Conservation (phyloP, 2,797 vertebrate species). For the Schizopygopsis malacanthus region DNA sequence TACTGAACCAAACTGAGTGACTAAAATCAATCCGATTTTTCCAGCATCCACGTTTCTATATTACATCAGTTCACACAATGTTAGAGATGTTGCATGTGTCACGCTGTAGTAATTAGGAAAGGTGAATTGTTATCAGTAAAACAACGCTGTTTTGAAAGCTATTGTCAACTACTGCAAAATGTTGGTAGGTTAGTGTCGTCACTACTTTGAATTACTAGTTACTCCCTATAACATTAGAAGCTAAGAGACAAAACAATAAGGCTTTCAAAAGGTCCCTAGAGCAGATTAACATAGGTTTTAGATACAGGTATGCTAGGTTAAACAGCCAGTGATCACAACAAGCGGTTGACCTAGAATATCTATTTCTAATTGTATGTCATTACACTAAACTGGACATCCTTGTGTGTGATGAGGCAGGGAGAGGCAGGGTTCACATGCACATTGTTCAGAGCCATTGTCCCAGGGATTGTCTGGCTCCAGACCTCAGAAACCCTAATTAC, state of each 20-base stretch:
- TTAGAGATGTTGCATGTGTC: not conserved
- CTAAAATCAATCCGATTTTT: not conserved
- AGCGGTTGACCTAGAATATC: constrained; percentile 57
- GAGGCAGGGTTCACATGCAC: constrained; percentile 60
- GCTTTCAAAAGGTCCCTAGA: constrained; percentile 33
- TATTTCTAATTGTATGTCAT: constrained; percentile 66
- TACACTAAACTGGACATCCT: constrained; percentile 58
- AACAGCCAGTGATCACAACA: constrained; percentile 53
- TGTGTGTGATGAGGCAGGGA: constrained; percentile 53
- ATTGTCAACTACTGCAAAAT: not conserved
- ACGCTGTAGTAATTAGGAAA: not conserved
- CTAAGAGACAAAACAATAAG: not conserved
- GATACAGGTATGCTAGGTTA: constrained; percentile 56
- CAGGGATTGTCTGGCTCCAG: constrained; percentile 74
- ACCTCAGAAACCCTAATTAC: constrained; percentile 76
- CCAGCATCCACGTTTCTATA: not conserved
- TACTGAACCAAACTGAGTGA: not conserved
- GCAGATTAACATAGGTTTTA: constrained; percentile 51
- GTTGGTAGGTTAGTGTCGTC: not conserved
- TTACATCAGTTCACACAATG: not conserved
- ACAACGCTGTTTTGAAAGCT: not conserved
- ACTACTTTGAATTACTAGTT: constrained; percentile 14
- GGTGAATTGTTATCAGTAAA: not conserved
- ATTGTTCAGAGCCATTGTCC: constrained; percentile 74
- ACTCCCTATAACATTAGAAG: constrained; percentile 16